Conservation (phyloP, 2,113 vertebrate genomes). For the Leptocoma aspasia region DNA sequence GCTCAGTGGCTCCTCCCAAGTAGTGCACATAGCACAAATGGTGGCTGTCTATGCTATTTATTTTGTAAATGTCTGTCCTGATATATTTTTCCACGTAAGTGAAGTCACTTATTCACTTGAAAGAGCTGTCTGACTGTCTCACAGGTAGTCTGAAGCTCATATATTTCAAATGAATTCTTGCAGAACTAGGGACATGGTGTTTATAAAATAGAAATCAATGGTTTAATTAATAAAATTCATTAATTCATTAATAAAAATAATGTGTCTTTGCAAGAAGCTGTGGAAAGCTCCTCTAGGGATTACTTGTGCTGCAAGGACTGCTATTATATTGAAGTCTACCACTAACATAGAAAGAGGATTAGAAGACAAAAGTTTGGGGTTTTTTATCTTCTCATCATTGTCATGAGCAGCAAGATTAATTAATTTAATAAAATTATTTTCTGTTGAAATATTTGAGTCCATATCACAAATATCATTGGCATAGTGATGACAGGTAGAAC, state of each 20-base stretch:
- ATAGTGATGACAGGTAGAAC: neutral
- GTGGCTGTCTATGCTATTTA: neutral
- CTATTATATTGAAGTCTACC: neutral
- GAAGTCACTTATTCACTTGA: neutral
- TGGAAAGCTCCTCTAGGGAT: neutral
- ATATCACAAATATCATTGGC: neutral
- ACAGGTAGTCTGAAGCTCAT: neutral
- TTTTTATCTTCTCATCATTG: neutral
- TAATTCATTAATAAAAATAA: neutral
- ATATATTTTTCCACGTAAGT: neutral
- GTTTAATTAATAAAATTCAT: neutral
- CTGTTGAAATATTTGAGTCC: neutral
- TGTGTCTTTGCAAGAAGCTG: neutral
- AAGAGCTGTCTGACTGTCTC: neutral
- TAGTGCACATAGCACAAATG: neutral
- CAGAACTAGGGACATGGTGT: neutral
- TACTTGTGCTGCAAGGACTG: neutral
- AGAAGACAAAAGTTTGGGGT: neutral
- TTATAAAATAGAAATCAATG: neutral
- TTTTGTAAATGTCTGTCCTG: neutral
- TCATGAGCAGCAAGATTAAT: neutral
- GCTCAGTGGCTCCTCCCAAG: neutral
- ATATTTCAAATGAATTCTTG: neutral
- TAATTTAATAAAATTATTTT: neutral
- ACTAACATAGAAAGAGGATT: neutral